These are phyloP conservation scores for Petrolisthes manimaculis DNA, from an alignment of 2,888 invertebrate species.

Conservation along the genomic window DNA sequence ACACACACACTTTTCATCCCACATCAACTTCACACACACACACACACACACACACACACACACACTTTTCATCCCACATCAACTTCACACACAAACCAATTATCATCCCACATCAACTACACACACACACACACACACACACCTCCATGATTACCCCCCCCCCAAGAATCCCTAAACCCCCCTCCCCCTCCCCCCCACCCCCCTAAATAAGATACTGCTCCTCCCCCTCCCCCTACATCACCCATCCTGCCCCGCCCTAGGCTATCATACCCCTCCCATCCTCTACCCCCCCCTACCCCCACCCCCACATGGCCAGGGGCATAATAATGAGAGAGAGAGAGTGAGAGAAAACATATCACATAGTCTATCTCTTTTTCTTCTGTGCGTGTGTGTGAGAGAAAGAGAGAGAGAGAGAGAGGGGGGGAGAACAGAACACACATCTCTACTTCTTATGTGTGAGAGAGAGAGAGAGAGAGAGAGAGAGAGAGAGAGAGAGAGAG, in stretches of 20 bases:
- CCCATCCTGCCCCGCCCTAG: not conserved
- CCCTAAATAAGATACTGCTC: not conserved
- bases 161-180: not conserved
- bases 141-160: not conserved
- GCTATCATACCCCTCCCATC: not conserved
- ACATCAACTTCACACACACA: not conserved
- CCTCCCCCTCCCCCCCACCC: not conserved
- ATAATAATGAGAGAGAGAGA: too few relatives aligned
- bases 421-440: too few relatives aligned
- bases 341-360: too few relatives aligned
- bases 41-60: too few relatives aligned
- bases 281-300: not conserved
- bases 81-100: not conserved
- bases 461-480: slow-evolving; percentile 1
- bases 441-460: too few relatives aligned
- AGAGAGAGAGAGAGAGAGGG: not conserved
- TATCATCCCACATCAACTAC: not conserved
- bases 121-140: not conserved
- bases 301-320: too few relatives aligned
- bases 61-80: not conserved
- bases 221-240: too few relatives aligned
- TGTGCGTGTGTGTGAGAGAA: not conserved
- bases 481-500: not conserved
- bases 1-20: not conserved
- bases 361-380: too few relatives aligned